Percentiles rank a stretch among this genome's conserved stretches.
Evolutionary conservation across 2,113 vertebrate species (phyloP).

Genomic region (Rhinoderma darwinii): DNA sequence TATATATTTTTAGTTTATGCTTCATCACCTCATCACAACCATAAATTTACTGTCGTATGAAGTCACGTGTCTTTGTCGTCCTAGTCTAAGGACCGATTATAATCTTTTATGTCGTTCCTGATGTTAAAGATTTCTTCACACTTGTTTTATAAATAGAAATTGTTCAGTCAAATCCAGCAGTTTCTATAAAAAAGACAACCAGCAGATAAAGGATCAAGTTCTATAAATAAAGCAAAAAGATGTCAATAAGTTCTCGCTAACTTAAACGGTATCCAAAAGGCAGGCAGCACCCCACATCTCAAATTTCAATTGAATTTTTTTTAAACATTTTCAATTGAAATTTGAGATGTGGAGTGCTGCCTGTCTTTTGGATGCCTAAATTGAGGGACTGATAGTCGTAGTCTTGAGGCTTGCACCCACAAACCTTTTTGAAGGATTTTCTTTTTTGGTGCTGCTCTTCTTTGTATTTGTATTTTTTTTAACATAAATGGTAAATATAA

Average conservation of each 20-base stretch:
- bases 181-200: background rate
- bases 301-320: too few species aligned
- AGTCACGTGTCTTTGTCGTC: background rate
- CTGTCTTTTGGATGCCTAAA: too few species aligned
- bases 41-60: too few species aligned
- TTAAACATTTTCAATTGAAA: too few species aligned
- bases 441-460: too few species aligned
- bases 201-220: slow-evolving; percentile 13
- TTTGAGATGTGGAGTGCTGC: too few species aligned
- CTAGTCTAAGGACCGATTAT: background rate
- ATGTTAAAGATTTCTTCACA: background rate
- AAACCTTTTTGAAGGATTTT: too few species aligned
- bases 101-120: background rate
- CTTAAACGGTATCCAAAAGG: slow-evolving; percentile 50
- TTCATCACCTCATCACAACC: background rate
- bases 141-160: slow-evolving; percentile 32
- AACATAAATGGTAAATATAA: slow-evolving; percentile 54
- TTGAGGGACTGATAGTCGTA: too few species aligned
- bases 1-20: background rate
- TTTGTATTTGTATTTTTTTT: too few species aligned
- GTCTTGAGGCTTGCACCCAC: too few species aligned
- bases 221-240: slow-evolving; percentile 41
- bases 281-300: too few species aligned
- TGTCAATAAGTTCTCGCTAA: slow-evolving; percentile 45
- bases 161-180: slow-evolving; percentile 30